These are phyloP conservation scores for Zeugodacus cucurbitae DNA, from an alignment of 1,140 invertebrate species.

Conservation along the genomic window DNA sequence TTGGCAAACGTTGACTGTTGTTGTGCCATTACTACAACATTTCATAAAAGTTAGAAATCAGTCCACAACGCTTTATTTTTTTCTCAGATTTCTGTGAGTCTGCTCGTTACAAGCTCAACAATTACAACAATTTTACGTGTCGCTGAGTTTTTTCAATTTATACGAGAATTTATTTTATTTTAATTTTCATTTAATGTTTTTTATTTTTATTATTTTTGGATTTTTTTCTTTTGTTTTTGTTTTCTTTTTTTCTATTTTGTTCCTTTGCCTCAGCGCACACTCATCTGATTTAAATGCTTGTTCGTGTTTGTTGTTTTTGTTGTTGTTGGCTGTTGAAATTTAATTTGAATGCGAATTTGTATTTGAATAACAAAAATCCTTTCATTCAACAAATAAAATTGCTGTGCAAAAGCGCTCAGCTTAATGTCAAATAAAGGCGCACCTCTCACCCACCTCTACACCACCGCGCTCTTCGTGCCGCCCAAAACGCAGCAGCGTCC, in stretches of 20 bases:
- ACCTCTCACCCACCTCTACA: not conserved
- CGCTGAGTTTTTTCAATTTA: constrained; percentile 6
- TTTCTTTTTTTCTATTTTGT: not conserved
- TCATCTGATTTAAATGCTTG: not conserved
- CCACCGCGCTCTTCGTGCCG: not conserved
- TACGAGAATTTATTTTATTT: not conserved
- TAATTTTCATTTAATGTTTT: not conserved
- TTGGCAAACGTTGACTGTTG: not conserved
- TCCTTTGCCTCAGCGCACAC: not conserved
- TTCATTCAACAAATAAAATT: constrained; percentile 25
- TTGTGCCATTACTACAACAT: constrained; percentile 13
- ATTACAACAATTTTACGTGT: constrained; percentile 31
- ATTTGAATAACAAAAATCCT: constrained; percentile 33
- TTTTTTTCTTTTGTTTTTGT: not conserved
- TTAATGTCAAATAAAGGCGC: constrained; percentile 11
- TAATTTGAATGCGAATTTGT: constrained; percentile 27
- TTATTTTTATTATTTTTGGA: not conserved
- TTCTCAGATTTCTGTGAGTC: not conserved
- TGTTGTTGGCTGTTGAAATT: not conserved
- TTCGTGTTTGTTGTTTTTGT: no score
- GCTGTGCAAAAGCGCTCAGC: not conserved
- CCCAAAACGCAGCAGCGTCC: not conserved
- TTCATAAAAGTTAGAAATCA: not conserved
- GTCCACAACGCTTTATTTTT: not conserved
- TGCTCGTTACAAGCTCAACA: not conserved